Evolutionary conservation across 2,888 invertebrate species (phyloP), one percentile per base, ranked within the genome.

Genomic region (Drosophila phalerata): DNA sequence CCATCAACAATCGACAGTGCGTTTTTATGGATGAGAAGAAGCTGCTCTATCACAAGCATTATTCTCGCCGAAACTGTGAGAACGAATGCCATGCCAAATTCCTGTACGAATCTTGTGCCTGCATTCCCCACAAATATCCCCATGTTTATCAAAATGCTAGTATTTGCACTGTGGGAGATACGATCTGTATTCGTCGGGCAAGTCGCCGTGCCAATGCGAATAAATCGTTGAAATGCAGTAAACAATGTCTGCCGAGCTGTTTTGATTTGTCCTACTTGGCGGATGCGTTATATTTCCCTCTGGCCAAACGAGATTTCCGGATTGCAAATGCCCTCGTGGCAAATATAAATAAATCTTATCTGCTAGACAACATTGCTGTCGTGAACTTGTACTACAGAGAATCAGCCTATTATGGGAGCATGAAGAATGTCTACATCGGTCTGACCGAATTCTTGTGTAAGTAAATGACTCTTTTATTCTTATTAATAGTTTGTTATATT

Each of bases 371-470:
- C 89, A 94, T 96, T 93, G 95, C 96, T 4, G 93, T 96, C 0
- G 92, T 96, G 37, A 96, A 97, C 90, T 94, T 97, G 73, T 97
- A 94, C 90, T 97, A 96, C 85, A 94, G 94, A 61, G 95, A 95
- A 40, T 94, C 94, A n/a, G 94, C 95, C 51, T 96, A 96, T 88
- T 94, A 95, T 60, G 95, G 95, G 72, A 94, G 94, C 74, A 94
- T 95, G 11, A 96, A 96, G 92, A 96, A 95, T 66, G 96, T 96
- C 89, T 94, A 96, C 60, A 96, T 96, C 85, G 97, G 97, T 43
- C 94, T 96, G 22, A 96, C 96, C 0, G 97, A 97, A 92, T 96
- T 97, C 91, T 91, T 97, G 48, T 97, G 97, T 97, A 93, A 95
- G 96, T 56, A 9, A 19, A 9, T 5, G 2, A 19, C 11, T 0